phyloP scores from a whole-genome alignment of 2,888 invertebrate genomes.

The Amblyjoppa fuscipennis region DNA sequence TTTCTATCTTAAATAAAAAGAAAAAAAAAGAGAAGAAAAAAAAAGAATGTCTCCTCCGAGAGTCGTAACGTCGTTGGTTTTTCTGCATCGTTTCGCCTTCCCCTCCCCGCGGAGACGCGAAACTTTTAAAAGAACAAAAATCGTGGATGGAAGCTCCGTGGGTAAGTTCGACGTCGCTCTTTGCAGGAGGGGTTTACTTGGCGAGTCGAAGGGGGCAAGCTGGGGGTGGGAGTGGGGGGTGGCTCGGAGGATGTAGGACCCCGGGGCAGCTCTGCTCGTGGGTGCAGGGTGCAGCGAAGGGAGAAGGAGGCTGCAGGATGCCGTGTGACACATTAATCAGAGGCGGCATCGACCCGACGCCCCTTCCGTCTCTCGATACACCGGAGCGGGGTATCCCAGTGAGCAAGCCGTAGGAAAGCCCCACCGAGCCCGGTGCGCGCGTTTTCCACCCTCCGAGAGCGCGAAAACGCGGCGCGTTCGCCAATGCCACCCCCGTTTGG shows the following conservation, averaged over 20 bases:
- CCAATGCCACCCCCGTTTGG: conserved; percentile 37
- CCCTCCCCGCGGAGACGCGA: conserved; percentile 11
- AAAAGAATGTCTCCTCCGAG: background rate
- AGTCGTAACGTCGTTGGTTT: conserved; percentile 12
- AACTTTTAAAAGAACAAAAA: conserved; percentile 39
- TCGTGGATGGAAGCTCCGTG: conserved; percentile 30
- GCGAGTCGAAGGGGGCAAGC: background rate
- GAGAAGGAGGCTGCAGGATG: conserved; percentile 68
- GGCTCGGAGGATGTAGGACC: conserved; percentile 34
- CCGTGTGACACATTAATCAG: conserved; percentile 78
- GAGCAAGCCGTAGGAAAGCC: background rate
- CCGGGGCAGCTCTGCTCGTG: conserved; percentile 28
- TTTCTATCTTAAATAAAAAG: background rate
- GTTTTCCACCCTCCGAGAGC: conserved; percentile 58
- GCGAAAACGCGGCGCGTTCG: conserved; percentile 50
- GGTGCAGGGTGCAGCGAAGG: conserved; percentile 19
- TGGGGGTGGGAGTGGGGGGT: background rate
- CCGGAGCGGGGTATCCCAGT: conserved; percentile 1
- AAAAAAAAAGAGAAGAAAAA: background rate
- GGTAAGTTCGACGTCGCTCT: conserved; percentile 14
- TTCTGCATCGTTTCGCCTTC: conserved; percentile 11
- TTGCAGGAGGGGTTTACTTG: background rate
- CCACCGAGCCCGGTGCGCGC: conserved; percentile 31
- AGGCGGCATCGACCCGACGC: conserved; percentile 73
- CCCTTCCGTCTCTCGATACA: conserved; percentile 58